phyloP scores from a whole-genome alignment of 1,140 invertebrate genomes.

The Drosophila tropicalis region DNA sequence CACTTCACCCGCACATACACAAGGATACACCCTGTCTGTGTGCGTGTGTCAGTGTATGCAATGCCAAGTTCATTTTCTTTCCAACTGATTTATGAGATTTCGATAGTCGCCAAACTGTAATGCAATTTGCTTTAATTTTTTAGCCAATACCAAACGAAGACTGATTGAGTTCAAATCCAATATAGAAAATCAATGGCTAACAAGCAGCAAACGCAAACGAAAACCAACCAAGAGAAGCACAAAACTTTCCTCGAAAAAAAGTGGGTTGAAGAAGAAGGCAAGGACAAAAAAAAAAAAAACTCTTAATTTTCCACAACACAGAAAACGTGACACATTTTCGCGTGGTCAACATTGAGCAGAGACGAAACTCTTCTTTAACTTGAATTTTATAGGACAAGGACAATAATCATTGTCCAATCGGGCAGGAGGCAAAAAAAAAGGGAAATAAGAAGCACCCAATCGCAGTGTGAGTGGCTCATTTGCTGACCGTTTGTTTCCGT shows the following conservation, averaged over 20 bases:
- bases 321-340: slow-evolving; percentile 72
- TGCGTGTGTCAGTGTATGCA: background rate
- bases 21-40: background rate
- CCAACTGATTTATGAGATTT: slow-evolving; percentile 27
- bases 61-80: slow-evolving; percentile 14
- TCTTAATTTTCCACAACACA: slow-evolving; percentile 69
- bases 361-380: slow-evolving; percentile 54
- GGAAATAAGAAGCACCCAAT: background rate
- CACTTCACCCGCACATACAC: slow-evolving; percentile 32
- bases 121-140: slow-evolving; percentile 68
- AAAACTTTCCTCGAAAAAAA: slow-evolving; percentile 39
- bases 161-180: slow-evolving; percentile 62
- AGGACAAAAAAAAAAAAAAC: slow-evolving; percentile 24
- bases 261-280: background rate
- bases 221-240: slow-evolving; percentile 55
- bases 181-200: slow-evolving; percentile 67
- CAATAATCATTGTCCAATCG: too few species aligned
- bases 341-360: slow-evolving; percentile 31
- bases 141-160: slow-evolving; percentile 52
- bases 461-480: slow-evolving; percentile 40
- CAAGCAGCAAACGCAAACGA: slow-evolving; percentile 64
- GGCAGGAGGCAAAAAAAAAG: background rate
- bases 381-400: slow-evolving; percentile 30
- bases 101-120: slow-evolving; percentile 44
- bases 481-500: slow-evolving; percentile 43